These are phyloP conservation scores for Osedax frankpressi DNA, from an alignment of 2,888 invertebrate genomes.

Conservation along the genomic window DNA sequence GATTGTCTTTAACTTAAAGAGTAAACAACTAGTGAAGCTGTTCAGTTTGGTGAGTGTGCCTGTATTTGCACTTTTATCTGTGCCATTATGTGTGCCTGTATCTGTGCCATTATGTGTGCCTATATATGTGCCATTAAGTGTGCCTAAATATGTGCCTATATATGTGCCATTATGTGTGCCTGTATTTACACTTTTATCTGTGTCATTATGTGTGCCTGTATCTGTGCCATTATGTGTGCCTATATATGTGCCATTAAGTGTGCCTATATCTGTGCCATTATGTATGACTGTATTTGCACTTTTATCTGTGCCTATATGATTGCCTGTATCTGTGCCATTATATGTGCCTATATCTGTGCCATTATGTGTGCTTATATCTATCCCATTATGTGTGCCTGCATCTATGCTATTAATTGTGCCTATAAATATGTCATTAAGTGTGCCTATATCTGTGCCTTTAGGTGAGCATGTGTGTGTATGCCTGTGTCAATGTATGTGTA, in stretches of 20 bases:
- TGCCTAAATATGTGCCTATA: background rate
- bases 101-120: background rate
- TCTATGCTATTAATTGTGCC: background rate
- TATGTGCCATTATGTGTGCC: background rate
- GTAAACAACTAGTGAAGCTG: slow-evolving; percentile 75
- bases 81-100: background rate
- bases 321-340: background rate
- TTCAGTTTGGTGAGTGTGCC: slow-evolving; percentile 55
- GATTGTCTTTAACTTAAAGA: slow-evolving; percentile 78
- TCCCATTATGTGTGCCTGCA: background rate
- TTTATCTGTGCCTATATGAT: background rate
- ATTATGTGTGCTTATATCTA: background rate
- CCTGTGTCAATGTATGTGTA: background rate
- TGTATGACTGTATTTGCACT: background rate
- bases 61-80: background rate
- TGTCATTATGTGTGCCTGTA: background rate
- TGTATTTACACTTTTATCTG: background rate
- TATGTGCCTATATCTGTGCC: background rate
- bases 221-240: background rate
- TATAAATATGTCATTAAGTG: background rate
- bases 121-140: background rate
- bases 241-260: background rate
- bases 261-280: background rate
- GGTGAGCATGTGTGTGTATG: background rate
- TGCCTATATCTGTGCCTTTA: background rate